phyloP scores from a whole-genome alignment of 2,797 vertebrate species.

The Sebastes umbrosus region DNA sequence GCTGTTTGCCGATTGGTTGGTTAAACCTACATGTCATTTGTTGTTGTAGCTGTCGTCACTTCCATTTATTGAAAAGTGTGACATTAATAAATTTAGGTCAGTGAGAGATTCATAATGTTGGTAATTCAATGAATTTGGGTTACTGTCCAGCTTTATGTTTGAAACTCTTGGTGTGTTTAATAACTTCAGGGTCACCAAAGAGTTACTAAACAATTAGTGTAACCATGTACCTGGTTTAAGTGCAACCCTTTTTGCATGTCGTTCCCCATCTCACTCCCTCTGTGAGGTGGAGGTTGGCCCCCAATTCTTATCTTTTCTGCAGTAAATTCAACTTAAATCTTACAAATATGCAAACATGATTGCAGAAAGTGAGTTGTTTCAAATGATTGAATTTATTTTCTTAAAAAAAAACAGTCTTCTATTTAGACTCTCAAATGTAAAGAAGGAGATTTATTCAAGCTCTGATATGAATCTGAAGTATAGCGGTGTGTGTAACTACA shows the following conservation, averaged over 20 bases:
- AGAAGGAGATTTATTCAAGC: not conserved
- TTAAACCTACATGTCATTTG: not conserved
- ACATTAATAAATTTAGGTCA: not conserved
- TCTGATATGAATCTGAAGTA: not conserved
- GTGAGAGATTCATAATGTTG: not conserved
- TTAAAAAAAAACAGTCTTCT: not conserved
- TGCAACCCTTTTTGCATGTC: not conserved
- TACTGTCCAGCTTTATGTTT: not conserved
- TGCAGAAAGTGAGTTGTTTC: not conserved
- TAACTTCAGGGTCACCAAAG: not conserved
- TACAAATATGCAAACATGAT: not conserved
- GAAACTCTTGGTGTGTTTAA: not conserved
- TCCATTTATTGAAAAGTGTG: not conserved
- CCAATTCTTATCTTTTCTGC: not conserved
- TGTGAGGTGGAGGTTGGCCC: not conserved
- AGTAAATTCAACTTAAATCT: not conserved
- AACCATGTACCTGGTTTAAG: not conserved
- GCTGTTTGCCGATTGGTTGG: not conserved
- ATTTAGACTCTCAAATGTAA: not conserved
- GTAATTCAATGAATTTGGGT: not conserved
- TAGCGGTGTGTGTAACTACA: not conserved
- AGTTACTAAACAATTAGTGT: not conserved
- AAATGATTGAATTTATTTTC: not conserved
- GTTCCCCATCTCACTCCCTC: not conserved
- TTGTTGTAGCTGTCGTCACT: not conserved